Conservation (phyloP, 2,113 vertebrate genomes). For the Pachycephala philippinensis region DNA sequence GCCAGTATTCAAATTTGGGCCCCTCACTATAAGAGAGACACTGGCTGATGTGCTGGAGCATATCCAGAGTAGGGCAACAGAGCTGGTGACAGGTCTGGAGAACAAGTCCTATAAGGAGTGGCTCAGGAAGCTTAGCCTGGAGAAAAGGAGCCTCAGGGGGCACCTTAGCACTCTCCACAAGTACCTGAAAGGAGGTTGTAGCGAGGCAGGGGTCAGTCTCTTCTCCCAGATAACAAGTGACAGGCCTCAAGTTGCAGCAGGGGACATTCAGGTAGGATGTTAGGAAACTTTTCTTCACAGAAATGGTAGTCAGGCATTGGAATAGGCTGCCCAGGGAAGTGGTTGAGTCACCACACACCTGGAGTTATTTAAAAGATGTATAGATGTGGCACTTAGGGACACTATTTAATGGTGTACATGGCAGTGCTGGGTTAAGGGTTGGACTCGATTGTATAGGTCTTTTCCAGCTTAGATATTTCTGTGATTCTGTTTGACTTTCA, state of each 20-base stretch:
- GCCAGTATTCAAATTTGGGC: not conserved
- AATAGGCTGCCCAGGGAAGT: not conserved
- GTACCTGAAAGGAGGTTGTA: not conserved
- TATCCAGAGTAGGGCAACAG: not conserved
- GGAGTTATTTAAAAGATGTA: not conserved
- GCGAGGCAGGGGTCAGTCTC: rapidly evolving
- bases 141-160: not conserved
- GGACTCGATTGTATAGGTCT: not conserved
- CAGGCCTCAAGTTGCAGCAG: not conserved
- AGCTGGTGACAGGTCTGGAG: not conserved
- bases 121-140: not conserved
- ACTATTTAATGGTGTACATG: not conserved
- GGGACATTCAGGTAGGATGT: rapidly evolving
- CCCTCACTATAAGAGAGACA: not conserved
- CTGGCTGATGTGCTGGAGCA: not conserved
- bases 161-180: not conserved
- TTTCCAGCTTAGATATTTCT: not conserved
- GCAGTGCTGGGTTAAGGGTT: not conserved
- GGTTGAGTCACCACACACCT: not conserved
- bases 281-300: not conserved
- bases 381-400: not conserved
- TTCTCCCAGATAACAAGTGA: not conserved
- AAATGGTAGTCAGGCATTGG: not conserved
- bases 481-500: not conserved
- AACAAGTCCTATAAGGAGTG: not conserved